These are phyloP conservation scores for Siphlonurus alternatus DNA, from an alignment of 2,888 invertebrate genomes.

Conservation along the genomic window DNA sequence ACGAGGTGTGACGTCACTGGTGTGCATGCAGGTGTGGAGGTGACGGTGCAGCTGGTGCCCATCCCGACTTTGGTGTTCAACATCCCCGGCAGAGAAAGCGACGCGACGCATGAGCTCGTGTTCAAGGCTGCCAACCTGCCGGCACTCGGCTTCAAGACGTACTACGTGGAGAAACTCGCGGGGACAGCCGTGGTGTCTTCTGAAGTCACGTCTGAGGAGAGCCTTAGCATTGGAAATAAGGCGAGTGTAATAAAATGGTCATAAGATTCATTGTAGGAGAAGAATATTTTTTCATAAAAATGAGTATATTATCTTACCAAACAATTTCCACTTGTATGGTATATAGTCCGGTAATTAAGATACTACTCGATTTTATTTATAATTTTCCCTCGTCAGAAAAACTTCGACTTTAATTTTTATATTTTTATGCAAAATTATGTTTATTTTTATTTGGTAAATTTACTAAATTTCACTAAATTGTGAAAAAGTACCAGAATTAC, in stretches of 20 bases:
- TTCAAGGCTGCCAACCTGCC: constrained; percentile 23
- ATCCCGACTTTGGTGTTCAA: constrained; percentile 21
- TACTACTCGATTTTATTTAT: too few species aligned
- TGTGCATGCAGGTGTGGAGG: background rate
- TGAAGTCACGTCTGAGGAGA: background rate
- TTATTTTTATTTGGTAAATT: too few species aligned
- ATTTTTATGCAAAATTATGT: too few species aligned
- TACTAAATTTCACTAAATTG: too few species aligned
- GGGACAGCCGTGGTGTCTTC: background rate
- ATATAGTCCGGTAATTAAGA: too few species aligned
- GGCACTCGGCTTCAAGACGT: constrained; percentile 19
- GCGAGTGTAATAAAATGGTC: constrained; percentile 13
- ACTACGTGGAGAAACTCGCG: constrained; percentile 9
- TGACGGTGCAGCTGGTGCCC: constrained; percentile 18
- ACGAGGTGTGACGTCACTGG: too few species aligned
- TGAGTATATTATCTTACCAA: too few species aligned
- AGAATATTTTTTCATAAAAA: too few species aligned
- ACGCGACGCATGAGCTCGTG: constrained; percentile 24
- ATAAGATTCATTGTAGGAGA: background rate
- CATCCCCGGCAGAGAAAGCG: constrained; percentile 24
- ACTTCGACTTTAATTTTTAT: too few species aligned
- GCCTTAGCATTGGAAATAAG: constrained; percentile 13
- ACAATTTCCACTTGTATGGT: too few species aligned
- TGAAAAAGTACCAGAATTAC: too few species aligned
- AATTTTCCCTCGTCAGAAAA: too few species aligned